These are phyloP conservation scores for Anguilla japonica DNA, from an alignment of 2,113 vertebrate genomes.

Conservation along the genomic window DNA sequence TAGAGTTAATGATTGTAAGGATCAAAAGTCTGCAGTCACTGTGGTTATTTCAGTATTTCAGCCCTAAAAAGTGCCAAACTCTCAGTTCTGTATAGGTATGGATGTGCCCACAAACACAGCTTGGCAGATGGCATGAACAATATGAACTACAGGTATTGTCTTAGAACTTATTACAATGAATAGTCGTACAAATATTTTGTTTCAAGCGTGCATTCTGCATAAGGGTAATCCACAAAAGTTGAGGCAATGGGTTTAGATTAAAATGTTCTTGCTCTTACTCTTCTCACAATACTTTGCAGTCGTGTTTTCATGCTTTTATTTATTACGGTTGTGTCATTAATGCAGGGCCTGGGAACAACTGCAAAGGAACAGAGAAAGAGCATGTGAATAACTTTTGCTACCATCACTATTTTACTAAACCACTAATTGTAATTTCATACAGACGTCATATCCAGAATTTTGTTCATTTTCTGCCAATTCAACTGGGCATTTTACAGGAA, in stretches of 20 bases:
- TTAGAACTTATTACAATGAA: neutral
- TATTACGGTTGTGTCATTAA: slow-evolving; percentile 58
- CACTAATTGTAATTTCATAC: neutral
- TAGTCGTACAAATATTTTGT: neutral
- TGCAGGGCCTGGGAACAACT: slow-evolving; percentile 66
- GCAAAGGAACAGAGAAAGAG: slow-evolving; percentile 19
- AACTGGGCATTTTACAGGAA: neutral
- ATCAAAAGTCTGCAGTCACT: neutral
- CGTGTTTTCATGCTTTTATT: slow-evolving; percentile 66
- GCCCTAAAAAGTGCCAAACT: neutral
- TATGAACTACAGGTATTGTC: neutral
- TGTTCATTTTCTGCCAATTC: neutral
- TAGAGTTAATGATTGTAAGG: neutral
- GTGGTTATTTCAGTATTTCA: too few species aligned
- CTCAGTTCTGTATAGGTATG: neutral
- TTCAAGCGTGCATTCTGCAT: neutral
- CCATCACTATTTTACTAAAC: neutral
- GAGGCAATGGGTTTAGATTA: neutral
- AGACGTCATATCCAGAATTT: neutral
- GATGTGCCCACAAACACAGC: neutral
- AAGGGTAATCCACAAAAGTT: neutral
- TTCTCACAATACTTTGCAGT: slow-evolving; percentile 59
- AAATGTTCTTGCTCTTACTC: slow-evolving; percentile 51
- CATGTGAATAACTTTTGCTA: neutral
- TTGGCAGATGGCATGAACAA: neutral